Base-by-base conservation (phyloP, 2,888 invertebrate species). In the Crocallis elinguaria region DNA sequence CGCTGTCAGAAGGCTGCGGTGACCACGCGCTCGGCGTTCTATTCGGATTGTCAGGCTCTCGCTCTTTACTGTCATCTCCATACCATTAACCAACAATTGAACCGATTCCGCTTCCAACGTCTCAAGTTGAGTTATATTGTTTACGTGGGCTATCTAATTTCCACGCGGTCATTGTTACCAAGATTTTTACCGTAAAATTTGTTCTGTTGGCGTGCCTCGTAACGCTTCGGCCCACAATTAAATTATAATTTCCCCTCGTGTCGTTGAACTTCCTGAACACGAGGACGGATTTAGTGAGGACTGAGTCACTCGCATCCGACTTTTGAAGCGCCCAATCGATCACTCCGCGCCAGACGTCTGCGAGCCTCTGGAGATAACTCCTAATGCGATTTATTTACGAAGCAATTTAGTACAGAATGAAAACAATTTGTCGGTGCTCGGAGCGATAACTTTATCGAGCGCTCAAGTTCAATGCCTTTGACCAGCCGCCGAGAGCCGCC, bases 281-380 rank as follows among this genome's bases (percentile, higher is more conserved):
- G 27, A 53, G 41, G 35, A 25, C 53, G 25, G 7, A 36, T 41
- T 36, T 21, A 35, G 51, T 29, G 41, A 17, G 6, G 29, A 33
- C 37, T 49, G 59, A 53, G 43, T 51, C 54, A 52, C 37, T 41
- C 43, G 36, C 25, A 36, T 42, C 36, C 49, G 54, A 46, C 23
- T 30, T 30, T 38, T 41, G 35, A 46, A 51, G 43, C 42, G 29
- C 37, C 13, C 41, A n/a, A 53, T 55, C 41, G 48, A 50, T 60
- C 51, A 39, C 38, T 45, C 30, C 35, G 42, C 43, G 43, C 33
- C 45, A 27, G 46, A 23, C 44, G 38, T 17, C 39, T 30, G 35
- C 11, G 1, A 35, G 39, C 42, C 7, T 29, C 8, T 14, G 32
- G 9, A 56, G 52, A 52, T 59, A 56, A 41, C 17, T 41, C 35